Evolutionary conservation across 1,140 invertebrate genomes (phyloP), one percentile per base, ranked within the genome.

Genomic region (Hyphantria cunea): DNA sequence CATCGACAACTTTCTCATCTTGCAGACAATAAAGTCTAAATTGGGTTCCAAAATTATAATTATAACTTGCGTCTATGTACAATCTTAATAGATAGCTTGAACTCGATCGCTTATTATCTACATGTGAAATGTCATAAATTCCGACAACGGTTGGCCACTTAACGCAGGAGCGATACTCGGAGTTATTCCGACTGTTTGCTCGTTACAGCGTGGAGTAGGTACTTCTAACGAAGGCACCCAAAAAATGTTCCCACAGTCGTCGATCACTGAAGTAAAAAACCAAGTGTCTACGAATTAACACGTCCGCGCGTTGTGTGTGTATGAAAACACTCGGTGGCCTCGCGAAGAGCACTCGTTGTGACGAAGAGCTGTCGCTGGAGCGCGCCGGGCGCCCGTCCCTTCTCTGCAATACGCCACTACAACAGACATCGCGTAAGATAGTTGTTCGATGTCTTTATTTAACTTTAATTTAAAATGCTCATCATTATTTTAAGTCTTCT

Each of bases 251-350:
- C 88, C 88, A 90, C 88, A 90, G 84, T 86, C 85, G 78, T 84
- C 86, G 80, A 89, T 86, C 80, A 83, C 81, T 61, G 77, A 76
- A 66, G 81, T 77, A 87, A 88, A 86, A 90, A 89, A 76, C 81
- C 76, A 78, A 84, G 81, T 88, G 77, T 86, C 88, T 88, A 89
- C 76, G 84, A 90, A 90, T 90, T 90, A 90, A 90, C 88, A 90
- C 86, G 85, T 90, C 85, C 72, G 76, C 64, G 74, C 81, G 74
- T 77, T 83, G 81, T 83, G 78, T 84, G 80, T 89, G 82, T 90
- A 90, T 78, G 81, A 89, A 89, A 90, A 88, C 88, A 89, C 81
- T 89, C 80, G 76, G 73, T 70, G 71, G 74, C 70, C 75, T 59
- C 64, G 73, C 78, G 64, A 75, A 87, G 84, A 72, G 86, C 84